phyloP scores from a whole-genome alignment of 1,140 invertebrate species.

The Himalopsyche phryganea region DNA sequence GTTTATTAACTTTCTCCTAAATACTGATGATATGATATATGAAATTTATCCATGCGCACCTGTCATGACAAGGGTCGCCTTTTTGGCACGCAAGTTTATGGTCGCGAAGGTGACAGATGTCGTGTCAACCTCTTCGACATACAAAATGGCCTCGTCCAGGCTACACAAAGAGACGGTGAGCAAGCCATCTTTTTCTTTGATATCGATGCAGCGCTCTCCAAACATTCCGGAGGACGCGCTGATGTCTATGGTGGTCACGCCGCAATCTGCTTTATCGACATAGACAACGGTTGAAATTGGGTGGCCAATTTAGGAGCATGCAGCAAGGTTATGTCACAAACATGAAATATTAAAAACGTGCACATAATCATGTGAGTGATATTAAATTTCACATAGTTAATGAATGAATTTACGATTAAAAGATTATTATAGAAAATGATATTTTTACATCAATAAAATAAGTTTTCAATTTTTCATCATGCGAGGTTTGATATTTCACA shows the following conservation, averaged over 20 bases:
- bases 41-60: slow-evolving; percentile 36
- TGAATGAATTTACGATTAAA: too few relatives aligned
- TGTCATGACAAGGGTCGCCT: slow-evolving; percentile 56
- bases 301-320: too few relatives aligned
- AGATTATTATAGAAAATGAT: too few relatives aligned
- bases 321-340: too few relatives aligned
- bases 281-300: neutral
- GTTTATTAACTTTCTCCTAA: too few relatives aligned
- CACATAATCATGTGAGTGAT: too few relatives aligned
- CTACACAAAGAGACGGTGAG: slow-evolving; percentile 44
- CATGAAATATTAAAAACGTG: too few relatives aligned
- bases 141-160: slow-evolving; percentile 47
- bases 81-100: slow-evolving; percentile 47
- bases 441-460: too few relatives aligned
- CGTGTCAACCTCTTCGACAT: slow-evolving; percentile 42
- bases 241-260: slow-evolving; percentile 11
- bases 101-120: slow-evolving; percentile 43
- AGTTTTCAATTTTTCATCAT: too few relatives aligned
- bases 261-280: slow-evolving; percentile 6
- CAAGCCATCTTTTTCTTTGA: neutral
- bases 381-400: too few relatives aligned
- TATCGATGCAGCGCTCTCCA: neutral
- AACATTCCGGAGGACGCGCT: neutral
- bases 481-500: too few relatives aligned
- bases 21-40: too few relatives aligned